Percentiles rank a stretch among this genome's conserved stretches.
Conservation (phyloP, 2,113 vertebrate genomes). For the Pelecanus crispus region DNA sequence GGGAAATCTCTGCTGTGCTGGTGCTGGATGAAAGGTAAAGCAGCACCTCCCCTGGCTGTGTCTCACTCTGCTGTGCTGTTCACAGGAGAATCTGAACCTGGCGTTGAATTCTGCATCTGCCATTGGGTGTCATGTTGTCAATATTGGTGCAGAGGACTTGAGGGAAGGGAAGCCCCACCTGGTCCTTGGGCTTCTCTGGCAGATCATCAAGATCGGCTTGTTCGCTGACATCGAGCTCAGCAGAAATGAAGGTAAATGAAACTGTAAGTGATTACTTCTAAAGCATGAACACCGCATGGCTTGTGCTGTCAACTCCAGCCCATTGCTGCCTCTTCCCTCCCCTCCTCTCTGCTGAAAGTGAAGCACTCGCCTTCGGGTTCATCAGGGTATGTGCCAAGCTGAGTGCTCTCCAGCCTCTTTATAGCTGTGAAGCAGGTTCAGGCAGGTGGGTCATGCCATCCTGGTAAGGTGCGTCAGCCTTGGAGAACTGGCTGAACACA, state of each 20-base stretch:
- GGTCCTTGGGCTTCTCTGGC: constrained; percentile 94
- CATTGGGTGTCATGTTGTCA: constrained; percentile 97
- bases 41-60: not conserved
- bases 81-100: constrained; percentile 95
- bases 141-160: constrained; percentile 93
- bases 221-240: constrained; percentile 95
- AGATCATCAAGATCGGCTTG: constrained; percentile 96
- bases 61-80: not conserved
- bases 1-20: not conserved
- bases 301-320: not conserved
- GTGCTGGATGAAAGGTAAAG: not conserved
- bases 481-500: not conserved
- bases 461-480: not conserved
- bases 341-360: not conserved
- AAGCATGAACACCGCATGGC: not conserved
- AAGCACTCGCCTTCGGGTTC: not conserved
- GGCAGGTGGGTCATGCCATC: not conserved
- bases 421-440: not conserved
- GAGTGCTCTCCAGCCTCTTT: not conserved
- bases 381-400: not conserved
- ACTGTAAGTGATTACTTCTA: not conserved
- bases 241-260: constrained; percentile 87
- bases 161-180: constrained; percentile 95
- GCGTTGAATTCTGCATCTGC: constrained; percentile 95
- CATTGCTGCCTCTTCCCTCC: accelerated